Base-by-base conservation (phyloP, 1,140 invertebrate genomes). In the Trachymyrmex septentrionalis region DNA sequence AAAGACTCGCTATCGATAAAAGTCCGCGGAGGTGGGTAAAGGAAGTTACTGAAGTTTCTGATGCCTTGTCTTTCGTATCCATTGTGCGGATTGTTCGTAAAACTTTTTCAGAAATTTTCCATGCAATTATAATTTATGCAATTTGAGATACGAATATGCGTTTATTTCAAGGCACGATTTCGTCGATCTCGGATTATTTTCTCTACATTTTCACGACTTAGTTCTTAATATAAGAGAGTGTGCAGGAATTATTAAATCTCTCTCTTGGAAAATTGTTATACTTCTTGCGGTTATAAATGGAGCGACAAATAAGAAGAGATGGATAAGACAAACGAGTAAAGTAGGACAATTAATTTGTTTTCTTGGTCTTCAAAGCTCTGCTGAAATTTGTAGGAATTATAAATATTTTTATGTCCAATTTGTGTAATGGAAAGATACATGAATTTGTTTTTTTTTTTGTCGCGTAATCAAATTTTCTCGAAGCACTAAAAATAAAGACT, bases 51-150 rank as follows among this genome's bases (percentile, higher is more conserved):
- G 63, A 89, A 89, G 86, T 92, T 90, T 85, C 78, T 77, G 73
- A 61, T 21, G 14, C 57, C 64, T 87, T 84, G 48, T 86, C 72
- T 57, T 64, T 87, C 63, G 63, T 55, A 69, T 67, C 64, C 19
- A 19, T 44, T 44, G 34, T n/a, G 34, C 48, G 48, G 71, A 50
- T 64, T 50, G 50, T 73, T 57, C 71, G 48, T 61, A 27, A 81
- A 91, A 90, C 82, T 92, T 89, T 88, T 80, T 69, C 67, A 86
- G 87, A 92, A 91, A 92, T 94, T 91, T 86, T 69, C 86, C 85
- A 91, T 88, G 86, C 89, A 91, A 90, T 92, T 92, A 94, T 94
- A 94, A 95, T 94, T 94, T 93, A 94, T 94, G 91, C 91, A 93
- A 91, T 93, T 91, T 88, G 85, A 87, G n/a, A 24, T 55, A 61